Conservation (phyloP, 2,113 vertebrate genomes). For the Toxotes chatareus region DNA sequence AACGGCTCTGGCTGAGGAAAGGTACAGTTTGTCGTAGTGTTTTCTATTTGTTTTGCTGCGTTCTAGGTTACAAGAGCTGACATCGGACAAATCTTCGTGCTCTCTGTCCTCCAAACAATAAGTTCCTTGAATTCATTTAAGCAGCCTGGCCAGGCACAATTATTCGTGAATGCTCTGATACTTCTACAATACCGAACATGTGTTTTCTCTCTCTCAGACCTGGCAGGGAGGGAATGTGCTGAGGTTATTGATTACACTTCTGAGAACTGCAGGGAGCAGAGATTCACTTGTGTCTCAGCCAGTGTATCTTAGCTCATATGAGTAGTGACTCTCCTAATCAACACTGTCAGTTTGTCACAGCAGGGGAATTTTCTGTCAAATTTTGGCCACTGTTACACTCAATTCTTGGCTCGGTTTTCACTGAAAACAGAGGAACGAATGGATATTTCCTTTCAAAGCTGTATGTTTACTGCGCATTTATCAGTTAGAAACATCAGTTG, state of each 20-base stretch:
- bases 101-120: constrained; percentile 21
- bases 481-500: not conserved
- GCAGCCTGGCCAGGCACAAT: not conserved
- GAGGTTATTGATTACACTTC: constrained; percentile 46
- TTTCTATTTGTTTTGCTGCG: constrained; percentile 43
- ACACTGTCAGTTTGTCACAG: constrained; percentile 30
- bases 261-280: constrained; percentile 8
- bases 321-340: constrained; percentile 11
- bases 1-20: not conserved
- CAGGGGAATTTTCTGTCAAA: constrained; percentile 20
- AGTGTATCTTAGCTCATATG: constrained; percentile 23
- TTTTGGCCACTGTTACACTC: constrained; percentile 5
- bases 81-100: not conserved
- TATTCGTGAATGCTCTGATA: constrained; percentile 19
- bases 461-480: not conserved
- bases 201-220: constrained; percentile 39
- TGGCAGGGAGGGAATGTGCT: constrained; percentile 1
- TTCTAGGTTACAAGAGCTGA: constrained; percentile 44
- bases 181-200: constrained; percentile 24
- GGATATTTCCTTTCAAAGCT: not conserved
- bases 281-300: constrained; percentile 9
- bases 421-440: not conserved
- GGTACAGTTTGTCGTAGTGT: not conserved
- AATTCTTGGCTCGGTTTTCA: constrained; percentile 3
- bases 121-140: not conserved